Evolutionary conservation across 2,797 vertebrate species (phyloP), one percentile per base, ranked within the genome.

Genomic region (Otolemur crassicaudatus): DNA sequence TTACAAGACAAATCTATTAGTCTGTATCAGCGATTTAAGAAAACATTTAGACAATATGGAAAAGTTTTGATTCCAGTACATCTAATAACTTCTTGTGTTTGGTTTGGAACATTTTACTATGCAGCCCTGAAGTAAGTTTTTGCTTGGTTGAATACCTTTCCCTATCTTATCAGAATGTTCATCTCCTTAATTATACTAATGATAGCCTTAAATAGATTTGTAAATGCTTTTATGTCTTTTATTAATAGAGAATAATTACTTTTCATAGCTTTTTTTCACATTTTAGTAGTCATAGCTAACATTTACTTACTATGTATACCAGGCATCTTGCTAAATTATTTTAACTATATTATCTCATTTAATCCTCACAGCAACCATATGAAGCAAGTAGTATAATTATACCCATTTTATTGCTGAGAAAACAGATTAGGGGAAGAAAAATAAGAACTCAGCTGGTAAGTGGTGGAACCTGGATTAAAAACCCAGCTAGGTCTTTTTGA

Each of bases 61-160:
- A 99, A 99, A 98, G 99, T 99, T 96, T 97, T 99, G 99, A 99
- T 99, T 97, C 99, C 99, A 3, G 99, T 99, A 22, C 99, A 99
- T 96, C 98, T 99, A 70, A 17, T 99, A 96, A 99, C 99, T 8
- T 99, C 99, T 94, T 99, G 99, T 11, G 37, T 99, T 75, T 99
- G 99, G 99, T 99, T 99, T 97, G 99, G 99, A 96, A 98, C 99
- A 40, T 99, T 99, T 98, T 99, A 99, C 97, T 99, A 99, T 89
- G 99, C 99, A 98, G 99, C 99, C 97, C 99, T 99, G 98, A 99
- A 99, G 99, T 99, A 99, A 99, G 99, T 99, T 95, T 85, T 0
- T 97, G 61, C 29, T 95, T 96, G 63, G 49, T 91, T 96, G 81
- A 94, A 58, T 11, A 3, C 31, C 20, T 95, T 85, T 61, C 37